Percentiles rank a stretch among this genome's conserved stretches.
These are phyloP conservation scores for Cariama cristata DNA, from an alignment of 2,113 vertebrate species.

Conservation along the genomic window DNA sequence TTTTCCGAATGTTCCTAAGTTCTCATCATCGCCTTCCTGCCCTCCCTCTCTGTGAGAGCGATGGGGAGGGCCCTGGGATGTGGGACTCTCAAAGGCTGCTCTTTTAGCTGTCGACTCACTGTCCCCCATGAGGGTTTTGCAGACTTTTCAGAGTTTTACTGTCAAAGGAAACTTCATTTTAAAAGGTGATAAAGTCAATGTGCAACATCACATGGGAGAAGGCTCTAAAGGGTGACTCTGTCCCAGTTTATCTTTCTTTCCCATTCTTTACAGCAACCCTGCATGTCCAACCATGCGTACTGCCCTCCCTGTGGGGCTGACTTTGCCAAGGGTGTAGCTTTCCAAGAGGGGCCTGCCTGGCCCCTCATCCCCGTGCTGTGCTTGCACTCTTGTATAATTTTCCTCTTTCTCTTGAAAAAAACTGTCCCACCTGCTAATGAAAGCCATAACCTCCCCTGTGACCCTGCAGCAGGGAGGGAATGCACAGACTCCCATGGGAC, in stretches of 20 bases:
- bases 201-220: not conserved
- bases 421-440: not conserved
- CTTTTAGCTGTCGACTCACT: conserved; percentile 8
- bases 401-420: not conserved
- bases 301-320: not conserved
- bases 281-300: not conserved
- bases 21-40: not conserved
- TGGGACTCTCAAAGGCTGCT: not conserved
- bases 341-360: not conserved
- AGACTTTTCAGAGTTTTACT: conserved; percentile 27
- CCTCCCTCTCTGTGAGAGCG: not conserved
- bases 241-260: conserved; percentile 9
- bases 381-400: conserved; percentile 22
- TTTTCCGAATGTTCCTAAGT: conserved; percentile 1
- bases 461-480: not conserved
- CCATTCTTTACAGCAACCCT: not conserved
- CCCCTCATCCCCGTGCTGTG: not conserved
- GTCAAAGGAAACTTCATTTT: conserved; percentile 17
- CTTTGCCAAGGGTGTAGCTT: not conserved
- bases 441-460: not conserved
- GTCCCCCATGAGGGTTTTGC: conserved; percentile 6
- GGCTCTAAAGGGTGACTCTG: not conserved
- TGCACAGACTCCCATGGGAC: not conserved
- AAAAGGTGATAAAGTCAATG: conserved; percentile 6
- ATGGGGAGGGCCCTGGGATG: not conserved